Evolutionary conservation across 1,140 invertebrate species (phyloP), one percentile per base, ranked within the genome.

Genomic region (Drosophila orosa): DNA sequence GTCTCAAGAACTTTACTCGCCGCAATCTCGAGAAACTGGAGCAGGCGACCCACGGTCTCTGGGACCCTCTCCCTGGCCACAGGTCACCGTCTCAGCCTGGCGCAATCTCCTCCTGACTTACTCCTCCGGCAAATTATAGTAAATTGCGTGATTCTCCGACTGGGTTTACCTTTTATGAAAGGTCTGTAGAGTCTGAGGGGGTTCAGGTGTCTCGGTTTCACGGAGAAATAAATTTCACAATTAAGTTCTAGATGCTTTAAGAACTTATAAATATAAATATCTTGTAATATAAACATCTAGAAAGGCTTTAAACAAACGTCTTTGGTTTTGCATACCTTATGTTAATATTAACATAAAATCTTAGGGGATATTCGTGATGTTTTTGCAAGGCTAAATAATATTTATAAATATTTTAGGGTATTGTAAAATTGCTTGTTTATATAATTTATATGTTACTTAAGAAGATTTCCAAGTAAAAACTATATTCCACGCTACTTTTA

Each of bases 91-190:
- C 35, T 54, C 35, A 65, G 10, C 22, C 57, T 40, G 31, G 10
- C 45, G 19, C 50, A 52, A 66, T 44, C 57, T 62, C 27, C 52
- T 47, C 24, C 15, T 33, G 9, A 13, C 12, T 5, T 35, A 22
- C 45, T 58, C 13, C 35, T 31, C 50, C 45, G 68, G 67, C 37
- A 80, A 89, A 89, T 90, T 89, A 90, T 89, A 90, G 80, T 84
- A 89, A 89, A 89, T 89, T 89, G 84, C 85, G 80, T 83, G 84
- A 89, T 83, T 87, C 79, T 63, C 27, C 25, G 15, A 9, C 31
- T 22, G 13, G 22, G 73, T 66, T 62, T 75, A 78, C 77, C 81
- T 80, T 68, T 79, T 47, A 45, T 45, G 33, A 68, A 50, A 50
- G 45, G 39, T 65, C 39, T 37, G 31, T 22, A 27, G 10, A 19